Conservation (phyloP, 2,797 vertebrate genomes). For the Sparidentex hasta region DNA sequence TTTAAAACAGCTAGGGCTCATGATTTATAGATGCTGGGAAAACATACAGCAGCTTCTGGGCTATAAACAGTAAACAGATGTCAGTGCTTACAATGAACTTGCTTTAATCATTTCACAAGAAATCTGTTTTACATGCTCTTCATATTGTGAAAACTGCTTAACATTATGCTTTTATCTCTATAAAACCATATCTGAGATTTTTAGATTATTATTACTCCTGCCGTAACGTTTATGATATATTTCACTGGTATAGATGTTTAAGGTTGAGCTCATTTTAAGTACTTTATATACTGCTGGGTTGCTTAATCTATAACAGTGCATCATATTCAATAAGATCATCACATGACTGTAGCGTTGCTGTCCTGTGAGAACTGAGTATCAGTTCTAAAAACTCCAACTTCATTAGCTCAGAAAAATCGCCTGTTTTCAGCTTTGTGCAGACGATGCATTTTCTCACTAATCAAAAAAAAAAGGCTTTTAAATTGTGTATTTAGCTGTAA, state of each 20-base stretch:
- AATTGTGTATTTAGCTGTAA: too few relatives aligned
- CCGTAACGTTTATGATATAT: background rate
- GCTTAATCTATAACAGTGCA: background rate
- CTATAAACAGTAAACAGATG: constrained; percentile 34
- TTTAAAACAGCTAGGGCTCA: constrained; percentile 36
- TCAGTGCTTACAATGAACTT: constrained; percentile 2
- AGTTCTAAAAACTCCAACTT: background rate
- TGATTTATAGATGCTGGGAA: constrained; percentile 34
- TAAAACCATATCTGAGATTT: too few relatives aligned
- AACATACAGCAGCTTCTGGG: constrained; percentile 36
- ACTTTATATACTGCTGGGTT: background rate
- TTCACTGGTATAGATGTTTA: background rate
- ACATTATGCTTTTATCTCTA: too few relatives aligned
- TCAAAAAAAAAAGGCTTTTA: too few relatives aligned
- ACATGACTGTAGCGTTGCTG: too few relatives aligned
- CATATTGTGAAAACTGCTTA: background rate
- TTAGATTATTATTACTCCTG: background rate
- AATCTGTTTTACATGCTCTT: background rate
- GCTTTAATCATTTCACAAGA: background rate
- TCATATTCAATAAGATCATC: background rate
- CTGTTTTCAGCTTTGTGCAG: background rate
- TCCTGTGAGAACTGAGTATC: background rate
- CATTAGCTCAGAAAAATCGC: too few relatives aligned
- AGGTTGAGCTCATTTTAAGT: background rate
- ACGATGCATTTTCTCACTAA: too few relatives aligned